Evolutionary conservation across 2,888 invertebrate species (phyloP).

Genomic region (Alsophila aescularia): DNA sequence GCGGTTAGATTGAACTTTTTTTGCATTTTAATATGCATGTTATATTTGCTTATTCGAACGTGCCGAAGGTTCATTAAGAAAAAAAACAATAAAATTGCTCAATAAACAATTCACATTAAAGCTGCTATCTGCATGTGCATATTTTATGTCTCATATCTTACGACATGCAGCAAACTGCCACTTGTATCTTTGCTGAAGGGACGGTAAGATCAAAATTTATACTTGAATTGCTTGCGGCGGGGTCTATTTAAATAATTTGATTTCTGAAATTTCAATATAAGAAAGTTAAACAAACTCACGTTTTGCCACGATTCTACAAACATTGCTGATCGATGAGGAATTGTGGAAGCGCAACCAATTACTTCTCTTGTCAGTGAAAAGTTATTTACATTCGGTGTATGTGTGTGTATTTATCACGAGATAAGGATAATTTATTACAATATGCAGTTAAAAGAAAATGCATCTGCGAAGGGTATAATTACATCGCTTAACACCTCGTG

Average conservation of each 20-base stretch:
- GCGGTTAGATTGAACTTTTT: constrained; percentile 39
- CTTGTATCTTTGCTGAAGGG: constrained; percentile 8
- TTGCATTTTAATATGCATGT: constrained; percentile 8
- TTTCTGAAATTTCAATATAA: constrained; percentile 19
- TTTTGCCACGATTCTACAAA: constrained; percentile 53
- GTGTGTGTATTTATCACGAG: constrained; percentile 66
- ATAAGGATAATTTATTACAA: constrained; percentile 47
- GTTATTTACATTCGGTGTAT: constrained; percentile 67
- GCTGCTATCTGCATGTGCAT: constrained; percentile 16
- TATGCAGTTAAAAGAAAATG: constrained; percentile 51
- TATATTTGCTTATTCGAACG: constrained; percentile 17
- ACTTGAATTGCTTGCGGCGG: constrained; percentile 5
- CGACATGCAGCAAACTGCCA: constrained; percentile 11
- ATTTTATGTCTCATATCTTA: constrained; percentile 16
- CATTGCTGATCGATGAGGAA: constrained; percentile 60
- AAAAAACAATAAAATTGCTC: constrained; percentile 10
- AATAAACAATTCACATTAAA: constrained; percentile 10
- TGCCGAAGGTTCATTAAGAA: constrained; percentile 1
- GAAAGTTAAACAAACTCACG: constrained; percentile 37
- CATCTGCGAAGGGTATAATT: constrained; percentile 50
- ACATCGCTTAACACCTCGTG: constrained; percentile 49
- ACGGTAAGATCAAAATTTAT: constrained; percentile 5
- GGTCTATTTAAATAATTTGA: constrained; percentile 9
- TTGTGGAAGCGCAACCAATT: constrained; percentile 69
- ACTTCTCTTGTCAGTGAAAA: constrained; percentile 67